These are phyloP conservation scores for Drosophila busckii DNA, from an alignment of 1,140 invertebrate species.

Conservation along the genomic window DNA sequence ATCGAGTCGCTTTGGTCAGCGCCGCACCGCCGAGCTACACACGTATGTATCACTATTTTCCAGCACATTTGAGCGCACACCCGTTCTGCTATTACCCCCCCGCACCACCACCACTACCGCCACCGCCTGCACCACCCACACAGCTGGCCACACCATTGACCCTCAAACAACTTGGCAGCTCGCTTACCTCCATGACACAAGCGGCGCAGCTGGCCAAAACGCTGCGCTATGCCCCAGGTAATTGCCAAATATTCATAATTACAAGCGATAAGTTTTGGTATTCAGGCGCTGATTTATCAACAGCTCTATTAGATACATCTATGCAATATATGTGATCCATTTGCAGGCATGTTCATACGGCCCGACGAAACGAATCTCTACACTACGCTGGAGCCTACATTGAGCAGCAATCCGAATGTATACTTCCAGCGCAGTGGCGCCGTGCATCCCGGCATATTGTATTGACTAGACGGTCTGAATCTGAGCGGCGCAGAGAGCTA, in stretches of 20 bases:
- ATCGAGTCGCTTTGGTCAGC: constrained; percentile 79
- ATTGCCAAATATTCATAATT: constrained; percentile 19
- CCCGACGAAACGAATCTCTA: constrained; percentile 89
- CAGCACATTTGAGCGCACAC: constrained; percentile 79
- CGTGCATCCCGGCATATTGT: constrained; percentile 90
- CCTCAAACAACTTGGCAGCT: constrained; percentile 76
- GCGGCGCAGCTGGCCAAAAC: constrained; percentile 78
- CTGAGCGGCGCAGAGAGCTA: constrained; percentile 28
- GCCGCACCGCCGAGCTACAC: constrained; percentile 81
- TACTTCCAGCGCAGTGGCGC: constrained; percentile 88
- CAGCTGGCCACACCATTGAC: constrained; percentile 71
- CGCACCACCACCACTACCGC: constrained; percentile 77
- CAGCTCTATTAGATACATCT: no score
- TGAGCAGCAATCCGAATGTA: constrained; percentile 91
- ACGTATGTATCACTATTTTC: constrained; percentile 80
- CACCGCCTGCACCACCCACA: constrained; percentile 58
- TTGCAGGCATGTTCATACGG: constrained; percentile 85
- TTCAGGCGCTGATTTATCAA: no score
- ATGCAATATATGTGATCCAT: constrained; percentile 73
- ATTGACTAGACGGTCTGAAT: constrained; percentile 79
- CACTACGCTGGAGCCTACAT: constrained; percentile 88
- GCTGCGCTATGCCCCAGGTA: constrained; percentile 77
- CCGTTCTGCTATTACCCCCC: constrained; percentile 79
- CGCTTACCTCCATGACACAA: constrained; percentile 76
- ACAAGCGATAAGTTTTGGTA: no score